These are phyloP conservation scores for Chrysopilus asiliformis DNA, from an alignment of 2,888 invertebrate species.

Conservation along the genomic window DNA sequence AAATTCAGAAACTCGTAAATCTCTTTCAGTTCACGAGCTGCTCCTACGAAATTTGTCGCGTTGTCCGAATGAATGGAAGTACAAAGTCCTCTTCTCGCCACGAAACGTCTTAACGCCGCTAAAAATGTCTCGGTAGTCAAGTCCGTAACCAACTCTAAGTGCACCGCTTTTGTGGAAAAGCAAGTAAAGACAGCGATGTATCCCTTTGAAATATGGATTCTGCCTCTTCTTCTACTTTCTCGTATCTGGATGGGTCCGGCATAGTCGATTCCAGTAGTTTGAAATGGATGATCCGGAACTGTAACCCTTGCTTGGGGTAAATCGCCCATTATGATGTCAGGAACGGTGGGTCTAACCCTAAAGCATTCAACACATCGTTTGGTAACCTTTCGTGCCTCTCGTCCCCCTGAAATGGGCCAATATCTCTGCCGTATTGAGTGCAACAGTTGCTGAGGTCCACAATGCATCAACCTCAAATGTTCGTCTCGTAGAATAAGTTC, in stretches of 20 bases:
- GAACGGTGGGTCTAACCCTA: constrained; percentile 7
- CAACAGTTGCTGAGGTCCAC: too few relatives aligned
- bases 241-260: constrained; percentile 16
- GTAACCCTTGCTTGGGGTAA: constrained; percentile 8
- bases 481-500: constrained; percentile 4
- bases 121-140: constrained; percentile 11
- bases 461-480: constrained; percentile 20
- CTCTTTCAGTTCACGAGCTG: constrained; percentile 1
- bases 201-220: not conserved
- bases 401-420: constrained; percentile 7
- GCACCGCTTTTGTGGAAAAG: constrained; percentile 12
- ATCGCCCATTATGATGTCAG: constrained; percentile 10
- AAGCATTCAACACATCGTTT: constrained; percentile 5
- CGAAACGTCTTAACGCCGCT: constrained; percentile 11
- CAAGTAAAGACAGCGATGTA: constrained; percentile 8
- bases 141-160: constrained; percentile 12
- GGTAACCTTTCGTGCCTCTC: not conserved
- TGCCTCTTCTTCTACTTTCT: constrained; percentile 14
- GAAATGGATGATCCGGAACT: constrained; percentile 9
- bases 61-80: constrained; percentile 12
- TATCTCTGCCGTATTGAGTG: constrained; percentile 7
- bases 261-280: constrained; percentile 10
- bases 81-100: constrained; percentile 10
- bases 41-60: constrained; percentile 13
- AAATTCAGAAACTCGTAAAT: too few relatives aligned